A percentile compares a stretch with the other conserved stretches of the same genome.
These are phyloP conservation scores for Erythrolamprus reginae DNA, from an alignment of 2,113 vertebrate genomes.

Conservation along the genomic window DNA sequence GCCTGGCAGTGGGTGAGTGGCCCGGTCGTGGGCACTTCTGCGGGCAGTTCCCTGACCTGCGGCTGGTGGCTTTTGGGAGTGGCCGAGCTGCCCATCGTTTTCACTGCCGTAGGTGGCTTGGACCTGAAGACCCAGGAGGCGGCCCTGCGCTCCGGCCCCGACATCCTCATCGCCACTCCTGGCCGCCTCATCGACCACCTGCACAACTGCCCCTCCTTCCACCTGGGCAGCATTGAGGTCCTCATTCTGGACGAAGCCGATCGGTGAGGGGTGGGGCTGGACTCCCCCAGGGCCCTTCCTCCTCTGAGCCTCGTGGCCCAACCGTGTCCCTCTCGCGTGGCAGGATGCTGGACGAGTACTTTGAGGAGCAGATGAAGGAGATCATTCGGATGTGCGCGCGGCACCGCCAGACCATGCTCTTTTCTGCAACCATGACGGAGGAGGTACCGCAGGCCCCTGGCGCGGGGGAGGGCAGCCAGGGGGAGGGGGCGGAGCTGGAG, in stretches of 20 bases:
- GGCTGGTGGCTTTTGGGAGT: not conserved
- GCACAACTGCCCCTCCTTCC: conserved; percentile 95
- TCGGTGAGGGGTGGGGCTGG: conserved; percentile 68
- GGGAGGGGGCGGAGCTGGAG: not conserved
- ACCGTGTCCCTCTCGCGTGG: accelerated
- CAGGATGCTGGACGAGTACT: conserved; percentile 98
- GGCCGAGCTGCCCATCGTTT: not conserved
- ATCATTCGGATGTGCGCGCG: conserved; percentile 89
- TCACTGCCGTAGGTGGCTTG: conserved; percentile 78
- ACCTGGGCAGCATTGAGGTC: conserved; percentile 88
- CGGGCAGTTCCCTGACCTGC: not conserved
- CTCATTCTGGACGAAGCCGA: conserved; percentile 96
- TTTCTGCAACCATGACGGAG: conserved; percentile 96
- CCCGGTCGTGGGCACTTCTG: not conserved
- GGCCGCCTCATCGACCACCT: conserved; percentile 95
- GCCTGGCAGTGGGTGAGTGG: conserved; percentile 88
- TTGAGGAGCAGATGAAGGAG: conserved; percentile 99
- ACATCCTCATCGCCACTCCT: conserved; percentile 92
- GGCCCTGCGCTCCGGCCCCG: conserved; percentile 83
- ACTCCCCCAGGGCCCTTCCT: not conserved
- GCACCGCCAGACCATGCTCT: conserved; percentile 95
- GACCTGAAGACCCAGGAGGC: conserved; percentile 95
- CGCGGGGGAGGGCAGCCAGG: not conserved
- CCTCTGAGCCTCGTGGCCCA: not conserved
- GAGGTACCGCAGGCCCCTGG: conserved; percentile 70